A percentile compares a stretch with the other conserved stretches of the same genome.
Conservation (phyloP, 2,113 vertebrate species). For the Rattus norvegicus region DNA sequence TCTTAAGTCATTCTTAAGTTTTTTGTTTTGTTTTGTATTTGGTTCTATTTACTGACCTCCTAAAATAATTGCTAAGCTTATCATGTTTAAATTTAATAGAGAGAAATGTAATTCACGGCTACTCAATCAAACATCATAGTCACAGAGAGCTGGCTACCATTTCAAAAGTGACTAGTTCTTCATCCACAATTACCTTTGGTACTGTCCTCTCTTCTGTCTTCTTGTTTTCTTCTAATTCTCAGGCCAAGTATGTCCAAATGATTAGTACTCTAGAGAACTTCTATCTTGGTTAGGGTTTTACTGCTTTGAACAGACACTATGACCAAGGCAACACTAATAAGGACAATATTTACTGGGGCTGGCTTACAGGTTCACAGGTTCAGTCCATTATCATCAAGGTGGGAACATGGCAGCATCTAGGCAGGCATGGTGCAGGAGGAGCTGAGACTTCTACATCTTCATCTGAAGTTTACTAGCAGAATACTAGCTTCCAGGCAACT, state of each 20-base stretch:
- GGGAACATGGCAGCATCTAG: no score
- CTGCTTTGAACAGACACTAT: no score
- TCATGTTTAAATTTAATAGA: background rate
- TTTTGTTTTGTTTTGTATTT: background rate
- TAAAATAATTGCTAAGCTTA: background rate
- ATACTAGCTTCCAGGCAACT: no score
- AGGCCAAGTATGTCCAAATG: background rate
- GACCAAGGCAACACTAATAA: no score
- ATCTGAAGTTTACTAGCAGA: no score
- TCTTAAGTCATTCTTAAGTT: background rate
- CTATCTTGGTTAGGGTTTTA: no score
- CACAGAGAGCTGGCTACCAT: background rate
- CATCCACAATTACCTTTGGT: background rate
- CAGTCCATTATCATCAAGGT: no score
- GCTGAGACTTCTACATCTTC: no score
- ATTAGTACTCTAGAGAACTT: background rate
- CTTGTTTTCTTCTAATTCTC: background rate
- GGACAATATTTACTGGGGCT: no score
- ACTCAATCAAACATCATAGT: background rate
- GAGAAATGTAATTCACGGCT: background rate
- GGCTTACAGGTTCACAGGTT: no score
- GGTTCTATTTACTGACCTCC: constrained; percentile 13
- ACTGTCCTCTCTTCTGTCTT: background rate
- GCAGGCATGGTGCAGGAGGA: no score
- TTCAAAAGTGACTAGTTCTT: background rate